Evolutionary conservation across 2,797 vertebrate species (phyloP), one percentile per base, ranked within the genome.

Genomic region (Loris lydekkerianus): DNA sequence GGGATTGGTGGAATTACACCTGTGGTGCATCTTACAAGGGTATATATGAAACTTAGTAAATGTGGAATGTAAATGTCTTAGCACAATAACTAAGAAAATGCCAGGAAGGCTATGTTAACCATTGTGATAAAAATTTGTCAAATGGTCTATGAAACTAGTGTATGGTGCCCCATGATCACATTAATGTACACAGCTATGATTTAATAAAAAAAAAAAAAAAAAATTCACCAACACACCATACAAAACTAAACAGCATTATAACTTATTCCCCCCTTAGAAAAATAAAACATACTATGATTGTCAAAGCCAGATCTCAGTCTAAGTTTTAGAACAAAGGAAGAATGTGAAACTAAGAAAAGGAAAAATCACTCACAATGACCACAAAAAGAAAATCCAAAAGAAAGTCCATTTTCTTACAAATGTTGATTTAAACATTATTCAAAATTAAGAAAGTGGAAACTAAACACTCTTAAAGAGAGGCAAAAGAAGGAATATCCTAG

Each of bases 201-300:
- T 34, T 34, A 34, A 34, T 34, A 34, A 34, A 34, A 34, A 34
- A 34, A 34, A 34, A 34, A 34, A 34, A 34, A 34, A 34, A 40
- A 40, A 40, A 40, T 40, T 40, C 40, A 40, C 5, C 40, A 40
- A 40, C 40, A 40, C 40, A 40, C 40, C 40, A 99, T 99, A 99
- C 99, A 99, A 99, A 99, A 99, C 99, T 99, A 99, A 99, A 99
- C 99, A 99, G 99, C 99, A 99, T 99, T 99, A 99, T 99, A 99
- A 99, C 99, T 99, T 99, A 99, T 99, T 99, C 99, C 99, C 99
- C 99, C 99, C 99, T 99, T 99, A 99, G 99, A 99, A 99, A 99
- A 99, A 99, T 99, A 99, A 99, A 99, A 99, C 99, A 98, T 99
- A 99, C 99, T 99, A 99, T 99, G 99, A 99, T 99, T 99, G 99